Base-by-base conservation (phyloP, 2,797 vertebrate species). In the Anguilla pacifica region DNA sequence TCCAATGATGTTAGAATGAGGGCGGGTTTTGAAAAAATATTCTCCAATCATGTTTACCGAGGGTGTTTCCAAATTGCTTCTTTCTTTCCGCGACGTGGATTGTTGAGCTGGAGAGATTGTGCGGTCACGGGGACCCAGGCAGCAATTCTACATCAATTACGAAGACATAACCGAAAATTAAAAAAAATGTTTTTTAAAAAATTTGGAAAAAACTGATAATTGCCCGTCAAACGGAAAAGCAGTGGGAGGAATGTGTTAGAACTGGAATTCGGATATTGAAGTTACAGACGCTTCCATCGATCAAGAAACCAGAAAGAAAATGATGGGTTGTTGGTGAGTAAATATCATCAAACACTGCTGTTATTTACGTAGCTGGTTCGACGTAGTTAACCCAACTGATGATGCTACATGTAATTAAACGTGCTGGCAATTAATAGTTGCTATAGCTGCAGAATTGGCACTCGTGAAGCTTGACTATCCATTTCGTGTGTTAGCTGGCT, bases 21-120 rank as follows among this genome's bases (percentile, higher is more conserved):
- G 0, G 90, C 83, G 74, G 59, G 88, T 19, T 90, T 25, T 31
- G 46, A 86, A 91, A 92, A 91, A 88, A 90, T 92, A 90, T 87
- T 91, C 92, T 93, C 95, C 94, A 94, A 95, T 94, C 93, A 88
- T 87, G 87, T 91, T 92, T 90, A 90, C 92, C 89, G 91, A 94
- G 94, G 95, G 95, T 94, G 95, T 95, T 94, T 91, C 87, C 92
- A 91, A 13, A 86, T 91, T 88, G 92, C 92, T 92, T 93, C 94
- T 94, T 95, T 95, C 94, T 95, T 95, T 93, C 89, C 81, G 92
- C 90, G 91, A 91, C 92, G 93, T 85, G 85, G 87, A 88, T 43
- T 43, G n/a, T 35, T 28, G 85, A 83, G 85, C 43, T 86, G 57
- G 61, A 70, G 51, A 64, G 51, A 77, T 77, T 46, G 61, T n/a